Base-by-base conservation (phyloP, 2,113 vertebrate species). In the Eidolon helvum region DNA sequence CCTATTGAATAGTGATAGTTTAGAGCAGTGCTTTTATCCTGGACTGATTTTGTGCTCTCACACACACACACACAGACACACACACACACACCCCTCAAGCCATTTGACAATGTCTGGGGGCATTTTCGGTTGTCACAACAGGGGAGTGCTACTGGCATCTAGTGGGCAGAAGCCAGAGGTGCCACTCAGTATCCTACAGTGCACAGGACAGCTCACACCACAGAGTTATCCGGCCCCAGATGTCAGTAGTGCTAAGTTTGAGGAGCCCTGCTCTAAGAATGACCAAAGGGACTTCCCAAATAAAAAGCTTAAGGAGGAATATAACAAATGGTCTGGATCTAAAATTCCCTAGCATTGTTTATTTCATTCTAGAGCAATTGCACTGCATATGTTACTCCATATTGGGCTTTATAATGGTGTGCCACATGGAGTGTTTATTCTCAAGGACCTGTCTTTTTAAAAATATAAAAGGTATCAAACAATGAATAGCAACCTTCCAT, bases 381-480 rank as follows among this genome's bases (percentile, higher is more conserved):
- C 4, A 2, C n/a, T 14, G 12, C 0, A 0, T 18, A 10, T 33
- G 4, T 35, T 33, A 22, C 21, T 74, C 59, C 2, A 0, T 10
- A 0, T 4, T 21, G 40, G 30, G 24, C 16, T 48, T 63, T 75
- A 38, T 16, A 21, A 55, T 30, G 24, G 55, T 28, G 30, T 0
- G 1, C 57, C 6, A 24, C 0, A 12, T 0, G 0, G 18, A 8
- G 3, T 53, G 14, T 72, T 78, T 48, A 33, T 82, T 90, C 61
- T 79, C 55, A 59, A 80, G 50, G 28, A 63, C 10, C 11, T 10
- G 15, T 68, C 24, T 84, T 93, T 61, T 3, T 12, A 38, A 72
- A 48, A 35, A 40, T 50, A 50, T 50, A 50, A 19, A 2, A 35
- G 18, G 11, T 2, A 9, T n/a, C 22, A 57, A 82, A 50, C 68